These are phyloP conservation scores for Peribatodes rhomboidaria DNA, from an alignment of 2,888 invertebrate genomes.

Conservation along the genomic window DNA sequence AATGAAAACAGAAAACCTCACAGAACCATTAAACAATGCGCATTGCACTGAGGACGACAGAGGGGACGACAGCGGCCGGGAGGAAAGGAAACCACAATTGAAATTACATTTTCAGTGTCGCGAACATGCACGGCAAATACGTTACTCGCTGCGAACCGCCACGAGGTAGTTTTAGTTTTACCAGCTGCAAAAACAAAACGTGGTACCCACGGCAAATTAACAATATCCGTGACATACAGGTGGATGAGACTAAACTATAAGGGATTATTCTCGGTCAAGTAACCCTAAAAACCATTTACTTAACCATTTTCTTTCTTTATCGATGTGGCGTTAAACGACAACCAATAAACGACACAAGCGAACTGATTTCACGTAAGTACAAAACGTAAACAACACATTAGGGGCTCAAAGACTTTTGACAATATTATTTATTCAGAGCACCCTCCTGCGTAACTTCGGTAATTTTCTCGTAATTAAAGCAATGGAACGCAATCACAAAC, in stretches of 20 bases:
- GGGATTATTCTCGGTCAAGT: too few species aligned
- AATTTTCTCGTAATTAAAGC: slow-evolving; percentile 23
- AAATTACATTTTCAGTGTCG: slow-evolving; percentile 21
- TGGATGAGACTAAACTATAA: too few species aligned
- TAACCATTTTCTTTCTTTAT: too few species aligned
- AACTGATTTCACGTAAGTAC: not conserved
- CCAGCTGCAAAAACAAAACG: too few species aligned
- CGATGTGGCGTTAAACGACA: too few species aligned
- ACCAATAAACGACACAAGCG: not conserved
- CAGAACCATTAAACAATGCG: slow-evolving; percentile 15
- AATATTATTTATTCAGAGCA: slow-evolving; percentile 12
- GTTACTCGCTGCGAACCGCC: not conserved
- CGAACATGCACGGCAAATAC: slow-evolving; percentile 3
- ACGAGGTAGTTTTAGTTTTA: not conserved
- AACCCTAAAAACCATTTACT: too few species aligned
- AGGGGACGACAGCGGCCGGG: not conserved
- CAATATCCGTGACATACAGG: too few species aligned
- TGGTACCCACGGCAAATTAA: too few species aligned
- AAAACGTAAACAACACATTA: slow-evolving; percentile 9
- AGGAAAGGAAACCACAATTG: slow-evolving; percentile 11
- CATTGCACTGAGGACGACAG: not conserved
- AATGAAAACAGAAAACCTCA: slow-evolving; percentile 18
- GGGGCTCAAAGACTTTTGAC: slow-evolving; percentile 11
- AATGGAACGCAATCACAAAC: slow-evolving; percentile 14
- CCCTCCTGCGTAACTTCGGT: slow-evolving; percentile 12